phyloP scores from a whole-genome alignment of 2,113 vertebrate species.

The Mola mola region DNA sequence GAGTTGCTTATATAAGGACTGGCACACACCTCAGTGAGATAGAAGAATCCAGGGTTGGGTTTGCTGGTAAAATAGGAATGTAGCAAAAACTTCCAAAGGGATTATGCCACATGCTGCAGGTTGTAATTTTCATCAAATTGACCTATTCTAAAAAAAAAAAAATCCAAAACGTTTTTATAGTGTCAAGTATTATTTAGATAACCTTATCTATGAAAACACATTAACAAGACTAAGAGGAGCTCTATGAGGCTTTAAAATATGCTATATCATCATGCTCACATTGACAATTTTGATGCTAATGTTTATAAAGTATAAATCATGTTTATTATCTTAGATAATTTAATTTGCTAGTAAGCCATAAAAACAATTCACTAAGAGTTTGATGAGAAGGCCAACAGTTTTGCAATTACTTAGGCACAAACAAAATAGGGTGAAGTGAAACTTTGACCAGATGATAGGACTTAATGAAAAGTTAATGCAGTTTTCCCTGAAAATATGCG shows the following conservation, averaged over 20 bases:
- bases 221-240: background rate
- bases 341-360: background rate
- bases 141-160: background rate
- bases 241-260: background rate
- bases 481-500: too few species aligned
- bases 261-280: background rate
- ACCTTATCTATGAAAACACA: background rate
- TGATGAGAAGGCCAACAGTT: background rate
- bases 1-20: slow-evolving; percentile 18
- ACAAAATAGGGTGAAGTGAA: background rate
- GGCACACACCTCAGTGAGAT: slow-evolving; percentile 5
- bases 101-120: background rate
- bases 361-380: background rate
- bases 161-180: too few species aligned
- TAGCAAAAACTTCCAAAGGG: background rate
- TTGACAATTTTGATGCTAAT: background rate
- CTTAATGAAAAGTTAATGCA: background rate
- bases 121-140: background rate
- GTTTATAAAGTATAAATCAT: background rate
- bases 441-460: background rate
- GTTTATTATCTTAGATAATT: background rate
- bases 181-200: too few species aligned
- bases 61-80: background rate
- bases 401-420: background rate
- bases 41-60: background rate